A percentile compares a stretch with the other conserved stretches of the same genome.
These are phyloP conservation scores for Rhinoraja longicauda DNA, from an alignment of 2,797 vertebrate species.

Conservation along the genomic window DNA sequence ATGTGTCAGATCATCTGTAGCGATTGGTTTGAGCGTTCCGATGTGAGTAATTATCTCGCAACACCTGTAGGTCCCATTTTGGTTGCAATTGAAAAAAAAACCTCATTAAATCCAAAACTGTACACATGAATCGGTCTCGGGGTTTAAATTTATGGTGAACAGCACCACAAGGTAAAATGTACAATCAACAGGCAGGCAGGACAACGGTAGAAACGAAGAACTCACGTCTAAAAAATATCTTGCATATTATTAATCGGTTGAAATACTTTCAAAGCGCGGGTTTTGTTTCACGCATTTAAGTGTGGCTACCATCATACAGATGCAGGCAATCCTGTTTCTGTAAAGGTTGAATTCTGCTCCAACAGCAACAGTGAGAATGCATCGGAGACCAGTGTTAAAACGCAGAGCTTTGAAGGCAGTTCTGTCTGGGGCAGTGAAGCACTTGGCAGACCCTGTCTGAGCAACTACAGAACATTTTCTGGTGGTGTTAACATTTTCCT, in stretches of 20 bases:
- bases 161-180: not conserved
- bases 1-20: not conserved
- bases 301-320: not conserved
- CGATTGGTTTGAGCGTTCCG: not conserved
- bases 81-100: not conserved
- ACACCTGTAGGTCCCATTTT: not conserved
- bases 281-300: not conserved
- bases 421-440: too few relatives aligned
- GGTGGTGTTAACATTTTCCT: too few relatives aligned
- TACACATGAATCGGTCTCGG: not conserved
- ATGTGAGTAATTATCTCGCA: not conserved
- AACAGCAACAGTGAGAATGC: too few relatives aligned
- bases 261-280: not conserved
- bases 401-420: too few relatives aligned
- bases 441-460: too few relatives aligned
- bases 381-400: too few relatives aligned
- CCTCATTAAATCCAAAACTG: not conserved
- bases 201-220: not conserved
- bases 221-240: not conserved
- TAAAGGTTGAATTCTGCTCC: too few relatives aligned
- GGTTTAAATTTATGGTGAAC: too few relatives aligned
- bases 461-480: too few relatives aligned
- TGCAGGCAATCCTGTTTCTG: too few relatives aligned
- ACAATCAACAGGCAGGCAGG: not conserved
- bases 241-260: not conserved